phyloP scores from a whole-genome alignment of 2,797 vertebrate genomes.

The Babyrousa celebensis region DNA sequence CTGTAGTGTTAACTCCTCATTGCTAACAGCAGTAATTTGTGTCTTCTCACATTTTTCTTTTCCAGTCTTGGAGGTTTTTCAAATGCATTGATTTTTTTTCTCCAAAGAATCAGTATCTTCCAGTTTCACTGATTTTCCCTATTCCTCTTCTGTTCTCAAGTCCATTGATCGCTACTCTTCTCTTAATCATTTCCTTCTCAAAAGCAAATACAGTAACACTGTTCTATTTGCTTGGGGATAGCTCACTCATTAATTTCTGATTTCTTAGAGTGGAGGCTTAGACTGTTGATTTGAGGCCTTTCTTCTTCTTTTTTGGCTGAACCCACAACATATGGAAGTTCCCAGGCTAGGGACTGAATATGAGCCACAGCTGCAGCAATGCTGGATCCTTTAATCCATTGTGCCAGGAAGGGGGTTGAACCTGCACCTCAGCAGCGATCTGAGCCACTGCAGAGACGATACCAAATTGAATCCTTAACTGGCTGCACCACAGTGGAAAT shows the following conservation, averaged over 20 bases:
- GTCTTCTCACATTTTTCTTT: not conserved
- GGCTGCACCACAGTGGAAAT: too few species aligned
- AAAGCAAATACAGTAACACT: not conserved
- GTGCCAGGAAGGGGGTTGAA: too few species aligned
- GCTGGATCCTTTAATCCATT: too few species aligned
- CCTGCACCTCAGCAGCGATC: too few species aligned
- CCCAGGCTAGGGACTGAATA: too few species aligned
- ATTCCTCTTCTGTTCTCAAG: conserved; percentile 3
- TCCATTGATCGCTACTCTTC: not conserved
- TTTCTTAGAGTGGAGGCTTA: not conserved
- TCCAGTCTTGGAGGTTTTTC: not conserved
- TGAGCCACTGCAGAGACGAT: too few species aligned
- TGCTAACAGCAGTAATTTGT: not conserved
- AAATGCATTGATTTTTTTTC: not conserved
- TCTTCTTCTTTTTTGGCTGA: not conserved
- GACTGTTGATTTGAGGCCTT: not conserved
- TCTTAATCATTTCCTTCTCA: conserved; percentile 9
- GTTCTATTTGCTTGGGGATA: not conserved
- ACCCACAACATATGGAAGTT: too few species aligned
- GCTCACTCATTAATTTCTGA: conserved; percentile 22
- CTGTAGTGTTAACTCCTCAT: not conserved
- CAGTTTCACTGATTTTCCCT: not conserved
- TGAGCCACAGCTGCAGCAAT: too few species aligned
- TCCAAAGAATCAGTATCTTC: not conserved
- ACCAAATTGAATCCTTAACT: too few species aligned